A percentile compares a stretch with the other conserved stretches of the same genome.
These are phyloP conservation scores for Brachyptera risi DNA, from an alignment of 2,888 invertebrate species.

Conservation along the genomic window DNA sequence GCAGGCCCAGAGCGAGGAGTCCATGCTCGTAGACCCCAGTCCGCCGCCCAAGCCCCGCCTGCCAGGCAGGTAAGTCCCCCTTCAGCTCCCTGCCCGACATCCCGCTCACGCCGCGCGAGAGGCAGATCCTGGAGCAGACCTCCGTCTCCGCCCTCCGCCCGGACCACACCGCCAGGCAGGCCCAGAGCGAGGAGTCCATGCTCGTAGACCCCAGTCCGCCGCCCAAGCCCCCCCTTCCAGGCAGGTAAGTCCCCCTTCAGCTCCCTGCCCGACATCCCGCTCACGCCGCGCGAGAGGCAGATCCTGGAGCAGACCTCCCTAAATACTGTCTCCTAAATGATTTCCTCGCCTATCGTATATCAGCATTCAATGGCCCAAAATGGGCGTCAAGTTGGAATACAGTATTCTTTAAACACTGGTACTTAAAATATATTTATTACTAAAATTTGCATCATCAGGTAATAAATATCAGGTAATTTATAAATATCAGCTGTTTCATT, in stretches of 20 bases:
- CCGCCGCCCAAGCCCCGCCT: conserved; percentile 88
- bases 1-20: conserved; percentile 80
- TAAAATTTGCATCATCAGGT: too few relatives aligned
- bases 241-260: too few relatives aligned
- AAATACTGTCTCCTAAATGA: too few relatives aligned
- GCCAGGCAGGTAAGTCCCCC: conserved; percentile 76
- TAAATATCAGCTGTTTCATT: too few relatives aligned
- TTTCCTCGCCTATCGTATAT: too few relatives aligned
- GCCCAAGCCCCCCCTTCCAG: conserved; percentile 86
- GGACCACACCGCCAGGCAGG: conserved; percentile 61
- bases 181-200: conserved; percentile 79
- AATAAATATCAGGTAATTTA: too few relatives aligned
- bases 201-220: conserved; percentile 69
- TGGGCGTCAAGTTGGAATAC: too few relatives aligned
- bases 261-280: conserved; percentile 73
- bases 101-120: conserved; percentile 74
- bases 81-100: conserved; percentile 74
- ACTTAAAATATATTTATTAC: not conserved
- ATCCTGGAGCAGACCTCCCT: conserved; percentile 41
- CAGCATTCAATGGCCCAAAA: too few relatives aligned
- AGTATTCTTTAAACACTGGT: not conserved
- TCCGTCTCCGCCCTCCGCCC: not conserved
- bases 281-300: conserved; percentile 73
- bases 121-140: conserved; percentile 48
- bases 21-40: conserved; percentile 65